Conservation (phyloP, 1,140 invertebrate species). For the Theocolax elegans region DNA sequence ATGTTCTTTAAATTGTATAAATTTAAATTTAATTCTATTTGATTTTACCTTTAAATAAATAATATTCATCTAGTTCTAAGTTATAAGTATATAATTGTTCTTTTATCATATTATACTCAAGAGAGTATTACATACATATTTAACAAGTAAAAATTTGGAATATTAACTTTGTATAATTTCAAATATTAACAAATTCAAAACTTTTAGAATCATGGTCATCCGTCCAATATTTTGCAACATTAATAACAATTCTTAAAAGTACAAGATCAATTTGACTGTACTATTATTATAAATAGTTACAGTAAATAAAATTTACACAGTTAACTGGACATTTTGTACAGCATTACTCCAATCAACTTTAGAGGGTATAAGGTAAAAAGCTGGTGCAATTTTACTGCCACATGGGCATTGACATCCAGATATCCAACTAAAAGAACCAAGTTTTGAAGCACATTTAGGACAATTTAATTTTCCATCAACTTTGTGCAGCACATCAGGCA, state of each 20-base stretch:
- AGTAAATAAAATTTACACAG: conserved; percentile 70
- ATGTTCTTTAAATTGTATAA: too few species aligned
- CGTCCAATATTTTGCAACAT: conserved; percentile 41
- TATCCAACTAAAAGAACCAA: conserved; percentile 87
- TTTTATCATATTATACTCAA: conserved; percentile 14
- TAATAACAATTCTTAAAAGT: not conserved
- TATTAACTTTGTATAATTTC: conserved; percentile 4
- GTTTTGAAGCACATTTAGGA: conserved; percentile 82
- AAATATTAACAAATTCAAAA: conserved; percentile 24
- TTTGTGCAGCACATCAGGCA: conserved; percentile 76
- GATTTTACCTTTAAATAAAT: too few species aligned
- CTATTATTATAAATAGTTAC: not conserved
- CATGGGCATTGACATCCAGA: conserved; percentile 84
- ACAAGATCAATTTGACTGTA: not conserved
- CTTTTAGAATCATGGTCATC: conserved; percentile 29
- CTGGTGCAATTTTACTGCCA: conserved; percentile 84
- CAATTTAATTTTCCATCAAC: conserved; percentile 84
- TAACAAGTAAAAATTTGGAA: conserved; percentile 25
- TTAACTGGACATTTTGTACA: conserved; percentile 87
- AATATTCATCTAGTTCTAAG: too few species aligned
- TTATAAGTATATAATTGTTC: too few species aligned
- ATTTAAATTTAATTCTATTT: too few species aligned
- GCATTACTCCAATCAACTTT: conserved; percentile 88
- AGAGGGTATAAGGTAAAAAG: conserved; percentile 86
- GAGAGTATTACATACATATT: conserved; percentile 16